Percentiles rank a stretch among this genome's conserved stretches.
Evolutionary conservation across 1,140 invertebrate species (phyloP).

Genomic region (Heliothis subflexa): DNA sequence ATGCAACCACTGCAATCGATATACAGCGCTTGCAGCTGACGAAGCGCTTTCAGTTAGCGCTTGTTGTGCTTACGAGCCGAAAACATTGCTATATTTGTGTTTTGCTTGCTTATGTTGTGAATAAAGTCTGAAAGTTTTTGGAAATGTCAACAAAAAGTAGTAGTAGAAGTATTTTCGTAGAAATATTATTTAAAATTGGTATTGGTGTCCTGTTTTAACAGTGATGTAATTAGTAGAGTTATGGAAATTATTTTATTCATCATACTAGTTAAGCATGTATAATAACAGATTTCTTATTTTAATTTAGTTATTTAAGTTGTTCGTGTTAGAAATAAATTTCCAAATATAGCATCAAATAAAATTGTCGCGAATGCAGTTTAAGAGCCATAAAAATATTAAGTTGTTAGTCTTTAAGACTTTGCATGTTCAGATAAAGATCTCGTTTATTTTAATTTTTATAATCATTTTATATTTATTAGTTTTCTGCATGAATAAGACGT

Average conservation of each 20-base stretch:
- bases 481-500: slow-evolving; percentile 29
- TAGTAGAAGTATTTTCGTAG: too few species aligned
- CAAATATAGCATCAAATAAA: background rate
- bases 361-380: background rate
- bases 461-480: slow-evolving; percentile 34
- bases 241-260: too few species aligned
- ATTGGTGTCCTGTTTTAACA: too few species aligned
- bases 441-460: slow-evolving; percentile 1
- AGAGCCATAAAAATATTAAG: slow-evolving; percentile 2
- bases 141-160: background rate
- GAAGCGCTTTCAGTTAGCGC: slow-evolving; percentile 7
- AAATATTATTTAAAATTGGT: too few species aligned
- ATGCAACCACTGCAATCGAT: slow-evolving; percentile 23
- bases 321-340: too few species aligned
- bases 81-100: slow-evolving; percentile 5
- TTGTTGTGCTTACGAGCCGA: slow-evolving; percentile 4
- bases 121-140: background rate
- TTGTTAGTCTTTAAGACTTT: slow-evolving; percentile 16
- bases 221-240: too few species aligned
- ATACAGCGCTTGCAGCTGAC: slow-evolving; percentile 25
- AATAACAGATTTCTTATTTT: too few species aligned
- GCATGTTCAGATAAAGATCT: slow-evolving; percentile 29
- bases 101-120: background rate
- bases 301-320: too few species aligned
- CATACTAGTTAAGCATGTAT: too few species aligned